These are phyloP conservation scores for Pedionomus torquatus DNA, from an alignment of 2,113 vertebrate genomes.

Conservation along the genomic window DNA sequence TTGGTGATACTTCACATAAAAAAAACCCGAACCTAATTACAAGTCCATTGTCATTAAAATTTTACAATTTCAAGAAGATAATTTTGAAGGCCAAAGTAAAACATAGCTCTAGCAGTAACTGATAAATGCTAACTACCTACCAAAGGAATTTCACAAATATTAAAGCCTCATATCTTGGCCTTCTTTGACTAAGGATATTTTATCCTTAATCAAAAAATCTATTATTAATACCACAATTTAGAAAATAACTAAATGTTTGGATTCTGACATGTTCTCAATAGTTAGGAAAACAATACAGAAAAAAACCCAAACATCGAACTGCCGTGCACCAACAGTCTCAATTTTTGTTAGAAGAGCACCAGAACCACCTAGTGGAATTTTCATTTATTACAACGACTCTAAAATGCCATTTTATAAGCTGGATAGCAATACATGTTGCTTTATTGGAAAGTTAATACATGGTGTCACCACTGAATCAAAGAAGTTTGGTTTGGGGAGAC, in stretches of 20 bases:
- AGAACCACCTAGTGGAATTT: conserved; percentile 79
- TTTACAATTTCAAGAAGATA: neutral
- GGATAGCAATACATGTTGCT: neutral
- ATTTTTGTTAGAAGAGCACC: conserved; percentile 64
- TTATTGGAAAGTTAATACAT: neutral
- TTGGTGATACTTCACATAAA: neutral
- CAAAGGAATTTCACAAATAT: neutral
- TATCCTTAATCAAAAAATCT: neutral
- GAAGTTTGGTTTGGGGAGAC: neutral
- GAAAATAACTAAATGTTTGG: neutral
- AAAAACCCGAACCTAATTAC: neutral
- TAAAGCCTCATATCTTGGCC: neutral
- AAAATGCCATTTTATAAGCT: neutral
- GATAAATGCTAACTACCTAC: neutral
- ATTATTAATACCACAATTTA: neutral
- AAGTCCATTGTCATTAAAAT: neutral
- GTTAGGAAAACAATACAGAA: neutral
- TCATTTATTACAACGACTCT: conserved; percentile 54
- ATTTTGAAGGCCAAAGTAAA: neutral
- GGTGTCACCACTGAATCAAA: neutral
- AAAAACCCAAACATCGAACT: neutral
- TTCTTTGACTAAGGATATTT: neutral
- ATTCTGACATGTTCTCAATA: neutral
- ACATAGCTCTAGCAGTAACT: neutral
- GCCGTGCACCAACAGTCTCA: fast-evolving